Conservation (phyloP, 2,888 invertebrate genomes). For the Amorpha juglandis region DNA sequence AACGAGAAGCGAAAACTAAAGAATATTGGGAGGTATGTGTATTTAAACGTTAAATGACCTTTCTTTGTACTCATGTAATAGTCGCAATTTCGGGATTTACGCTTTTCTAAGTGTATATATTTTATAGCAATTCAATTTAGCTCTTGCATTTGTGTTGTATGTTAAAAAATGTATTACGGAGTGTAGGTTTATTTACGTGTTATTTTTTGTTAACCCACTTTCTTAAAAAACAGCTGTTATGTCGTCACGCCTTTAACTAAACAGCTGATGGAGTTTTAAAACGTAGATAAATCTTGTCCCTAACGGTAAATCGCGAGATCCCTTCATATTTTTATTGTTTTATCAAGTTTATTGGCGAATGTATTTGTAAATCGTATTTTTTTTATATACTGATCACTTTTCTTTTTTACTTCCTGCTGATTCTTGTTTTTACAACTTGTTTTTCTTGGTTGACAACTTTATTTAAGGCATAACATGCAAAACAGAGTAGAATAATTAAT, state of each 20-base stretch:
- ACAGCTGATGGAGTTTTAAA: conserved; percentile 53
- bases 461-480: too few species aligned
- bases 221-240: conserved; percentile 73
- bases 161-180: neutral
- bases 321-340: neutral
- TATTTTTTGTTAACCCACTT: conserved; percentile 59
- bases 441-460: neutral
- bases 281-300: neutral
- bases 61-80: conserved; percentile 64
- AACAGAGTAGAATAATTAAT: too few species aligned
- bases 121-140: neutral
- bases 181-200: conserved; percentile 30
- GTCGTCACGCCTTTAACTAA: conserved; percentile 63
- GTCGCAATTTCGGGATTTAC: conserved; percentile 48
- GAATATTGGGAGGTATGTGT: conserved; percentile 52
- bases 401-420: neutral
- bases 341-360: neutral
- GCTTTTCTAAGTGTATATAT: neutral
- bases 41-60: conserved; percentile 53
- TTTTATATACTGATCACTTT: neutral
- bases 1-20: conserved; percentile 31
- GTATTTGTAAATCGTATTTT: neutral
- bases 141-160: neutral
- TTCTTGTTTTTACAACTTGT: conserved; percentile 8
- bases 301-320: neutral